Base-by-base conservation (phyloP, 2,113 vertebrate species). In the Oreotragus oreotragus region DNA sequence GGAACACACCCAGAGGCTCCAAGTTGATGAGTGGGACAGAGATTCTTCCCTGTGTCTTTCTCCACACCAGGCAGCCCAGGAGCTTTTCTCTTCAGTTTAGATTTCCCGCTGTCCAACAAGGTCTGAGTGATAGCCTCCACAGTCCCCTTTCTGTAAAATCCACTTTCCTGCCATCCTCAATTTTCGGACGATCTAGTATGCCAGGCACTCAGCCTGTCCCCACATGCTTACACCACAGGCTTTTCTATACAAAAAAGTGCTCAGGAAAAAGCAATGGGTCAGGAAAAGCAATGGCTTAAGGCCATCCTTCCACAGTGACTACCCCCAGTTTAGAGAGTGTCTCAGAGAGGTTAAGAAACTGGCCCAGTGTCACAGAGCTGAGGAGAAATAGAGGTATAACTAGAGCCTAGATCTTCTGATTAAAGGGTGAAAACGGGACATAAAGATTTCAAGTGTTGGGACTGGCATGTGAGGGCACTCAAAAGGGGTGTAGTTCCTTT, bases 361-460 rank as follows among this genome's bases (percentile, higher is more conserved):
- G 47, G 85, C 30, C n/a, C n/a, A 7, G 17, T 58, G 39, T 28
- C 16, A 47, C 88, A 76, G 9, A 14, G 43, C 80, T 19, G 43
- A 11, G 8, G 39, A 84, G 96, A 19, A 30, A 57, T 6, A 86
- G 64, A 76, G 25, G 5, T 9, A 17, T 53, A 47, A 0, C 2
- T 0, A 10, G 33, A 80, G 81, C 16, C 33, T 39, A 39, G 53
- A 33, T 15, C 43, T 80, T 86, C n/a, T 43, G 66, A 88, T 39
- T 51, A 25, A 27, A 87, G 33, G 64, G 3, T 28, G 25, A 66
- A 6, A 27, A 62, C 0, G n/a, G 73, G 70, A 11, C 10, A 2
- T 8, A 6, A 47, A 19, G 55, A 28, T 1, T 6, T 55, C 16
- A 9, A 28, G 13, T 2, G 0, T 0, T 0, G 25, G 58, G 15